Percentiles rank a stretch among this genome's conserved stretches.
Evolutionary conservation across 2,888 invertebrate genomes (phyloP).

Genomic region (Sesia apiformis): DNA sequence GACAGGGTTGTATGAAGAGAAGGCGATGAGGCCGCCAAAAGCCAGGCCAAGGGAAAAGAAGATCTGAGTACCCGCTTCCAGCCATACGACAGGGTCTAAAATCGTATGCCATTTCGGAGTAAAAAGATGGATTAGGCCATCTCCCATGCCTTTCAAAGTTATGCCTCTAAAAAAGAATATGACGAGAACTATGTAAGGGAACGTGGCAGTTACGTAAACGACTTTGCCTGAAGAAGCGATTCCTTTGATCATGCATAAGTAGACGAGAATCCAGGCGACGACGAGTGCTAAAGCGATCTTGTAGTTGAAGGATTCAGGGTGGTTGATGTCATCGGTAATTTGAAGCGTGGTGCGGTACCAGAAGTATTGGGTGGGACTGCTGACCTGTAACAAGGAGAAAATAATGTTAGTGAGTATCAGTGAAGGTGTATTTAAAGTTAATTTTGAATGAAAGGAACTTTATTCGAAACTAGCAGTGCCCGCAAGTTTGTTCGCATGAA

Average conservation of each 20-base stretch:
- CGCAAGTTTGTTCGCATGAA: no score
- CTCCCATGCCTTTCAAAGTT: conserved; percentile 88
- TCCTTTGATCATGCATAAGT: conserved; percentile 97
- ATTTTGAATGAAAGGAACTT: no score
- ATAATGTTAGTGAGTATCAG: background rate
- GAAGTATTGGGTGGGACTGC: conserved; percentile 94
- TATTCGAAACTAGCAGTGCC: no score
- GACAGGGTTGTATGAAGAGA: conserved; percentile 96
- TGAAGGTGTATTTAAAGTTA: no score
- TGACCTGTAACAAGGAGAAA: conserved; percentile 75
- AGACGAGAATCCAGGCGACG: conserved; percentile 94
- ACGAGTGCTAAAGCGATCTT: conserved; percentile 91
- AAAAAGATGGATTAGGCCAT: conserved; percentile 91
- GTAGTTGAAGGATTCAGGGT: conserved; percentile 91
- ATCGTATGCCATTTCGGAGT: conserved; percentile 95
- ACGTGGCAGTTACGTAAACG: conserved; percentile 96
- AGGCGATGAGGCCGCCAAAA: conserved; percentile 96
- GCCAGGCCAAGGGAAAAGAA: conserved; percentile 97
- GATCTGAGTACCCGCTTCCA: conserved; percentile 98
- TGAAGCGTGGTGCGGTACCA: conserved; percentile 96
- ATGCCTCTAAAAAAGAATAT: conserved; percentile 97
- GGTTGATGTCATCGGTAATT: conserved; percentile 91
- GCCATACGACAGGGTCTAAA: conserved; percentile 95
- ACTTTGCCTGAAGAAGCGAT: conserved; percentile 98
- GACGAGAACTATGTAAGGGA: conserved; percentile 95